These are phyloP conservation scores for Phalacrocorax aristotelis DNA, from an alignment of 2,113 vertebrate genomes.

Conservation along the genomic window DNA sequence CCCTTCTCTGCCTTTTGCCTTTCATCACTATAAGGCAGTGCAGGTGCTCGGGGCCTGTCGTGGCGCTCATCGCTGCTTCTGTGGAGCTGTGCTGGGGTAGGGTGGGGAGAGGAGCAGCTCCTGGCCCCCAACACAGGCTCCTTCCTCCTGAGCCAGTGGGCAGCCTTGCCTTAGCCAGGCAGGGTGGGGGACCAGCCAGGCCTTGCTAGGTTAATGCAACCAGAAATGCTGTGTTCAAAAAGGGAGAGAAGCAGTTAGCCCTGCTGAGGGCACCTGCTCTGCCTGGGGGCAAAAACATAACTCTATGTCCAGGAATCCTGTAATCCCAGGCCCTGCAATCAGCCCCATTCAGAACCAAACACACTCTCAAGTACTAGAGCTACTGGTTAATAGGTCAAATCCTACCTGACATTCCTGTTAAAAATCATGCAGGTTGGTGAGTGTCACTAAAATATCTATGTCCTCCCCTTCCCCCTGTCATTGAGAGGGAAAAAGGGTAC, in stretches of 20 bases:
- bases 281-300: neutral
- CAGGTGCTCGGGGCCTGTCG: neutral
- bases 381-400: neutral
- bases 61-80: too few relatives aligned
- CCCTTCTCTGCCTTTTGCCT: neutral
- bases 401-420: neutral
- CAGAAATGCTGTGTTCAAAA: neutral
- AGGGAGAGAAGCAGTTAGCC: neutral
- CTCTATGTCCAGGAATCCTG: too few relatives aligned
- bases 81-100: too few relatives aligned
- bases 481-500: rapidly evolving
- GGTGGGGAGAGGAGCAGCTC: neutral
- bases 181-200: neutral
- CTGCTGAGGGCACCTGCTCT: neutral
- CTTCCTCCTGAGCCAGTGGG: rapidly evolving
- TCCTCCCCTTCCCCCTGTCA: rapidly evolving
- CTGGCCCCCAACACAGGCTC: neutral
- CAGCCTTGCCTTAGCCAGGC: neutral
- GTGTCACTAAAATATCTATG: neutral
- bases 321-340: neutral
- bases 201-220: neutral
- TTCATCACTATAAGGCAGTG: too few relatives aligned
- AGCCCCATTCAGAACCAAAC: neutral
- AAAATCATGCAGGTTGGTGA: neutral
- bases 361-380: neutral